These are phyloP conservation scores for Charanyca ferruginea DNA, from an alignment of 2,888 invertebrate genomes.

Conservation along the genomic window DNA sequence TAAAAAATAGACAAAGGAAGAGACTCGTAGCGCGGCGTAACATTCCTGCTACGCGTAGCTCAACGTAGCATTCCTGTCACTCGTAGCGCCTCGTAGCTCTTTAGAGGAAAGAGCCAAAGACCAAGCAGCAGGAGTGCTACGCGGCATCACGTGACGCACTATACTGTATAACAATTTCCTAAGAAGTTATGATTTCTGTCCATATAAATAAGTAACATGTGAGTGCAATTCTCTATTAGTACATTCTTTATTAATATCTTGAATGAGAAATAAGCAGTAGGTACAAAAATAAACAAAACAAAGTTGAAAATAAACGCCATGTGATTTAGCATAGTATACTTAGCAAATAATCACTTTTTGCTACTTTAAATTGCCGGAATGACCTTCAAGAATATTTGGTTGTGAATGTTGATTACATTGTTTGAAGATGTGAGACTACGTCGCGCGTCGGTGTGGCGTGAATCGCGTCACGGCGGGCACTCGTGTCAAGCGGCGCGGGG, in stretches of 20 bases:
- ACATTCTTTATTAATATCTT: neutral
- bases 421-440: conserved; percentile 28
- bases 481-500: neutral
- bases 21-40: conserved; percentile 8
- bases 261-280: neutral
- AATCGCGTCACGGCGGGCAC: conserved; percentile 13
- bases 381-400: conserved; percentile 51
- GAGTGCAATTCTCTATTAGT: neutral
- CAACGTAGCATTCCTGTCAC: conserved; percentile 22
- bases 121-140: neutral
- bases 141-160: neutral
- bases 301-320: conserved; percentile 20
- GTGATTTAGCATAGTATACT: conserved; percentile 8
- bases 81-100: conserved; percentile 4
- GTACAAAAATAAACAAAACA: conserved; percentile 9
- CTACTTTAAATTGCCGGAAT: conserved; percentile 31
- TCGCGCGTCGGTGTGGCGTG: neutral
- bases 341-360: conserved; percentile 40
- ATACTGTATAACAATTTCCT: neutral
- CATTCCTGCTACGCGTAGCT: conserved; percentile 17
- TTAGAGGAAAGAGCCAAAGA: no score
- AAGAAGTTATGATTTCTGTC: neutral
- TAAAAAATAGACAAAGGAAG: neutral
- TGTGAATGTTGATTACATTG: conserved; percentile 49
- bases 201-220: neutral